Evolutionary conservation across 2,113 vertebrate genomes (phyloP), one percentile per base, ranked within the genome.

Genomic region (Chroicocephalus ridibundus): DNA sequence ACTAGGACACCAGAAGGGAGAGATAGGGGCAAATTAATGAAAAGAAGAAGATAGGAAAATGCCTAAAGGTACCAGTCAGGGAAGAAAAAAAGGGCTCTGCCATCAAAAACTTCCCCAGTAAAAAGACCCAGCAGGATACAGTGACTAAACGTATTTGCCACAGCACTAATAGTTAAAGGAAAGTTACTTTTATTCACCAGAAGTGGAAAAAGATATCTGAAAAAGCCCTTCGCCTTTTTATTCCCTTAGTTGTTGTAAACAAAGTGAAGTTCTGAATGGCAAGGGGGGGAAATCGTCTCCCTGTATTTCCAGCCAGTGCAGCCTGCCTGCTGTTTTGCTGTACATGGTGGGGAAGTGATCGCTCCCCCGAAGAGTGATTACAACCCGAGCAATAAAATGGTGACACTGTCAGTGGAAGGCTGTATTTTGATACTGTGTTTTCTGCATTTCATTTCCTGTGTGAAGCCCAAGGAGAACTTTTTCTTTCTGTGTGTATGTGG

Each of bases 191-290:
- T 76, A 72, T 97, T 97, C 93, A 94, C 60, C 44, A 94, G 89
- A 78, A 93, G n/a, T 80, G 44, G 74, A 84, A 76, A 72, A 94
- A 60, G 78, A 54, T 77, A 68, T 10, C 54, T 64, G 72, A 94
- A 94, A 96, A 96, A 91, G 47, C 38, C 57, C n/a, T 74, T 71
- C 22, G 81, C 88, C 69, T 93, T 97, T 97, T 96, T 69, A 77
- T 92, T 93, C 92, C 84, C 57, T 94, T 90, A 57, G 90, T 68
- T 85, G 81, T 97, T 97, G 96, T 96, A 94, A 97, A 96, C 95
- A 96, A 96, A 95, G 90, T 75, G 62, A 93, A 96, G 80, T 82
- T 95, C 82, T 95, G 88, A 97, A 95, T 89, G 81, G 88, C 20
- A 40, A 64, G 51, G 71, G 61, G 58, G 78, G 69, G 5, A 82